phyloP scores from a whole-genome alignment of 2,797 vertebrate species.

The Megalops cyprinoides region DNA sequence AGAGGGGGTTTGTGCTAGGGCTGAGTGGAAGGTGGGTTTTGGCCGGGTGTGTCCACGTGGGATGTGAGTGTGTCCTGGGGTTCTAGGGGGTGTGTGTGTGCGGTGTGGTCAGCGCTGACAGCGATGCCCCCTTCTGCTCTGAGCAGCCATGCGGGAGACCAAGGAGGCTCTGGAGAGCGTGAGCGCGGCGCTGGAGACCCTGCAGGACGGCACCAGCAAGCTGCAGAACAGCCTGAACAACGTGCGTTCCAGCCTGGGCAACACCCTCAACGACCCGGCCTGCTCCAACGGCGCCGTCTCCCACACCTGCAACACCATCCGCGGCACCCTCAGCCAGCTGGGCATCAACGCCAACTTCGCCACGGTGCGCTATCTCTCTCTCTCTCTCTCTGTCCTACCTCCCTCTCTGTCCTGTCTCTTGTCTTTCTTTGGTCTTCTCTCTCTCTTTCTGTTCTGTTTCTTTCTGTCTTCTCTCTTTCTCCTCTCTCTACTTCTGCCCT shows the following conservation, averaged over 20 bases:
- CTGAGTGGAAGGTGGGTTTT: background rate
- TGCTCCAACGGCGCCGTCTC: slow-evolving; percentile 73
- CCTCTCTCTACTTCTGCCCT: background rate
- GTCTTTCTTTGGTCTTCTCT: background rate
- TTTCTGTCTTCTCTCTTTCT: background rate
- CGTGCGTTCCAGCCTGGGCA: slow-evolving; percentile 74
- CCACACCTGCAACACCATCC: slow-evolving; percentile 77
- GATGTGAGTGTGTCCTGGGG: background rate
- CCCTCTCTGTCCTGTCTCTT: too few species aligned
- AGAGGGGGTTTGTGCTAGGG: background rate
- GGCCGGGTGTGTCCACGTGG: background rate
- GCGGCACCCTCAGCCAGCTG: slow-evolving; percentile 75
- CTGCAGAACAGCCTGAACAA: slow-evolving; percentile 74
- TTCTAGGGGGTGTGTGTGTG: background rate
- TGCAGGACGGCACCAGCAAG: slow-evolving; percentile 75
- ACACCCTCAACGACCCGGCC: slow-evolving; percentile 78
- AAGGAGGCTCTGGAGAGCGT: slow-evolving; percentile 83
- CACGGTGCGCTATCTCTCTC: slow-evolving; percentile 64
- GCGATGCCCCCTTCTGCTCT: background rate
- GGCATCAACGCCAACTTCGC: slow-evolving; percentile 72
- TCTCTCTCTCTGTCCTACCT: background rate
- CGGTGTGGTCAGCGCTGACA: background rate
- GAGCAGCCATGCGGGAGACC: slow-evolving; percentile 84
- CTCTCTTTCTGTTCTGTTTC: slow-evolving; percentile 59
- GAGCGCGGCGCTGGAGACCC: slow-evolving; percentile 76